Percentiles rank a stretch among this genome's conserved stretches.
These are phyloP conservation scores for Formica exsecta DNA, from an alignment of 1,140 invertebrate species.

Conservation along the genomic window DNA sequence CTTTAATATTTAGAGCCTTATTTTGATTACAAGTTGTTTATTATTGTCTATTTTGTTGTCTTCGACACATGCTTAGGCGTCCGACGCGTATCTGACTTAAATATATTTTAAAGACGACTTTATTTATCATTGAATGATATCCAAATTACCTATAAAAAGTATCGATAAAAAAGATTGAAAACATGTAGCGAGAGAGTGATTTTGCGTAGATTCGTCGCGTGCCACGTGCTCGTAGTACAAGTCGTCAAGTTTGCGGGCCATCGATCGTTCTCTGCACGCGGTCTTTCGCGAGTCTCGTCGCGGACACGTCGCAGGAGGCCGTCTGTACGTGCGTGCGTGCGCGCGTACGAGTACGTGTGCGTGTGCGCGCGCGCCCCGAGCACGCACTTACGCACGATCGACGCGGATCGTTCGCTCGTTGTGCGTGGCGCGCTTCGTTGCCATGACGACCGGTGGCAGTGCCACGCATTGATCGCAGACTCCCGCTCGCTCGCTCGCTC, in stretches of 20 bases:
- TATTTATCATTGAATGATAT: not conserved
- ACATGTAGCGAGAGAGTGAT: not conserved
- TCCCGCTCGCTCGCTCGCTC: constrained; percentile 82
- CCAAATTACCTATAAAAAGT: not conserved
- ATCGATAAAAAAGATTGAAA: not conserved
- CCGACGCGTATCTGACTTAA: not conserved
- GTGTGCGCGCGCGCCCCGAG: constrained; percentile 66
- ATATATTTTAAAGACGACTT: not conserved
- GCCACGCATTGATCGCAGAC: constrained; percentile 86
- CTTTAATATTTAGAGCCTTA: too few relatives aligned
- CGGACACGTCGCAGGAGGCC: constrained; percentile 49
- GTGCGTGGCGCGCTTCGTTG: constrained; percentile 83
- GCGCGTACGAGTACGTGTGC: constrained; percentile 3
- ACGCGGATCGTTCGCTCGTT: constrained; percentile 81
- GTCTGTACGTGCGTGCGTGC: not conserved
- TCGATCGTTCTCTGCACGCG: constrained; percentile 57
- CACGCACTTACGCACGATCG: constrained; percentile 82
- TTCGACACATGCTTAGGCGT: not conserved
- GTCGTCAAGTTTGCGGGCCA: constrained; percentile 38
- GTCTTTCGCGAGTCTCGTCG: constrained; percentile 52
- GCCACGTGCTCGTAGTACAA: constrained; percentile 41
- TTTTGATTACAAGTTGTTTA: too few relatives aligned
- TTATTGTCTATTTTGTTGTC: not conserved
- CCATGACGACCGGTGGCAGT: constrained; percentile 83
- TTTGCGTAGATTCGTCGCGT: not conserved